phyloP scores from a whole-genome alignment of 2,888 invertebrate genomes.

The Cartodere bifasciata region DNA sequence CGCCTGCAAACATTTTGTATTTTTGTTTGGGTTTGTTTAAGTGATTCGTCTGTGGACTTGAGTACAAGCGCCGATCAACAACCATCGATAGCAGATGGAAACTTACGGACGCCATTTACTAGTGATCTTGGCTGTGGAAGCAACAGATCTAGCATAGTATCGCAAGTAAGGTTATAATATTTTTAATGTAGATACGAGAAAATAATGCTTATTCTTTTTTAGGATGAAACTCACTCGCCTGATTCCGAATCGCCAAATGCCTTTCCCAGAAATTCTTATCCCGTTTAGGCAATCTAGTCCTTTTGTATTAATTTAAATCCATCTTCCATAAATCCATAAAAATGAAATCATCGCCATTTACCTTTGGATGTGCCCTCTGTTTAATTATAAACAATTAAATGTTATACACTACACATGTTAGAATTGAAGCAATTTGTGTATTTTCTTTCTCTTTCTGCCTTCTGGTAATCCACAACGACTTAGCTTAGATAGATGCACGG shows the following conservation, averaged over 20 bases:
- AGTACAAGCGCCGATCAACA: slow-evolving; percentile 39
- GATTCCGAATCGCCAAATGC: slow-evolving; percentile 30
- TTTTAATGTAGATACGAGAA: slow-evolving; percentile 1
- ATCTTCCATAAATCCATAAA: too few species aligned
- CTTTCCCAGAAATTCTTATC: slow-evolving; percentile 31
- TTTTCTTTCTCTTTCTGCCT: too few species aligned
- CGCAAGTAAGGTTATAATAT: slow-evolving; percentile 32
- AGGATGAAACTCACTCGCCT: slow-evolving; percentile 30
- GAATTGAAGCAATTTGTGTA: too few species aligned
- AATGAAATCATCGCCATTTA: too few species aligned
- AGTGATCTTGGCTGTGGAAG: slow-evolving; percentile 48
- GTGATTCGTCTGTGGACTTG: slow-evolving; percentile 46
- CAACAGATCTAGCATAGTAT: slow-evolving; percentile 45
- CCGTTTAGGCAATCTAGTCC: too few species aligned
- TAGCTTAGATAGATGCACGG: too few species aligned
- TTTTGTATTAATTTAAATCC: too few species aligned
- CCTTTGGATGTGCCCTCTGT: too few species aligned
- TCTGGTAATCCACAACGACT: too few species aligned
- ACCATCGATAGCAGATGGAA: neutral
- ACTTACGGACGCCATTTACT: slow-evolving; percentile 42
- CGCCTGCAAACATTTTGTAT: neutral
- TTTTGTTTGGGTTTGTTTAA: slow-evolving; percentile 22
- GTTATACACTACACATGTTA: too few species aligned
- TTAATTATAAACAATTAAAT: too few species aligned
- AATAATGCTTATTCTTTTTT: slow-evolving; percentile 17